Percentiles rank a stretch among this genome's conserved stretches.
phyloP scores from a whole-genome alignment of 2,113 vertebrate species.

The Cygnus atratus region DNA sequence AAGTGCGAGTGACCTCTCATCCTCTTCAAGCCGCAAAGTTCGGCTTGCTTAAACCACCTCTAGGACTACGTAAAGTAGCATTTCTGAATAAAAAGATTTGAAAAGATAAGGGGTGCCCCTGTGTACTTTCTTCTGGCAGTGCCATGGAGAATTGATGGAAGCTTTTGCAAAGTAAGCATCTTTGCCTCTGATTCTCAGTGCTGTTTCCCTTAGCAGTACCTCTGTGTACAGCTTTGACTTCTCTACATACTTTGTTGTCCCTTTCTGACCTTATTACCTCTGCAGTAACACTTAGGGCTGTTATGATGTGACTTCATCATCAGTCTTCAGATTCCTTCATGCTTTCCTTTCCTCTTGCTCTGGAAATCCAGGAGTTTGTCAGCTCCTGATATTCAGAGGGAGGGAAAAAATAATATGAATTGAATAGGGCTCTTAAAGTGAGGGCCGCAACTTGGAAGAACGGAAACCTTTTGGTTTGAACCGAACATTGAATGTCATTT shows the following conservation, averaged over 20 bases:
- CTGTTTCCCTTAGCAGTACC: not conserved
- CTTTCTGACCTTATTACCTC: not conserved
- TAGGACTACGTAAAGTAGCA: accelerated
- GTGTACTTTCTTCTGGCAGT: not conserved
- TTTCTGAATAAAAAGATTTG: not conserved
- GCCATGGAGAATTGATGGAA: not conserved
- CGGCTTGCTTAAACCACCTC: not conserved
- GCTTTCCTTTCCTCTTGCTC: not conserved
- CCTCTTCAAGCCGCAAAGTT: not conserved
- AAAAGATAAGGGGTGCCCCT: not conserved
- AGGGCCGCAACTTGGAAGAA: not conserved
- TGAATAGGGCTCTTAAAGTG: not conserved
- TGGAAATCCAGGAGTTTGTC: not conserved
- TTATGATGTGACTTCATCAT: accelerated
- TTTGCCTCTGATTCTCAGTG: not conserved
- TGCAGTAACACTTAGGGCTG: not conserved
- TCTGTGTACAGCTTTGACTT: not conserved
- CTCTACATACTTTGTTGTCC: accelerated
- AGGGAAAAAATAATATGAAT: not conserved
- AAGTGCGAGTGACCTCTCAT: not conserved
- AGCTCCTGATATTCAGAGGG: not conserved
- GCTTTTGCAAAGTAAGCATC: not conserved
- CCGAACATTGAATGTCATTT: not conserved
- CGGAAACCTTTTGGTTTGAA: not conserved
- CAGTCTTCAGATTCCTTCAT: not conserved